Base-by-base conservation (phyloP, 2,113 vertebrate genomes). In the Brienomyrus longianalis region DNA sequence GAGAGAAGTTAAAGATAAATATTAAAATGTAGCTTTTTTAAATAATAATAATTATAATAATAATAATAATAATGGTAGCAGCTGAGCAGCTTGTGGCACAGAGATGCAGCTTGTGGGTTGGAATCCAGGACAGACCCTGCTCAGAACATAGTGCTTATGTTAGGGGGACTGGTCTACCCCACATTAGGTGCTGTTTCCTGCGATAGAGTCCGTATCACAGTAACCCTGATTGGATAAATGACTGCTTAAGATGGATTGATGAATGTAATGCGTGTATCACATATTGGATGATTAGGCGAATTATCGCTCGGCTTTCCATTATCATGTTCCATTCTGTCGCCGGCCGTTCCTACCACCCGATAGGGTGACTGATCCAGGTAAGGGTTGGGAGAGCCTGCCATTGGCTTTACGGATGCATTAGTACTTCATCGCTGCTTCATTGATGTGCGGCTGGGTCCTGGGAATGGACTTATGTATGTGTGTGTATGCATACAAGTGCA, bases 161-260 rank as follows among this genome's bases (percentile, higher is more conserved):
- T 6, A 7, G 15, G 62, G 62, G n/a, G 62, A 27, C 62, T 66
- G n/a, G 3, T 1, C 27, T 27, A 27, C 27, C 62, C n/a, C 62
- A 70, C 35, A 80, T 80, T 43, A 17, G 35, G 35, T 10, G 15
- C 3, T 47, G 45, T 23, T 45, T 84, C 8, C 83, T 47, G 43
- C 1, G 2, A 84, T 84, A 43, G 6, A 1, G 10, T n/a, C 43
- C 10, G 5, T 21, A 48, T 84, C 83, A 21, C 83, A 84, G 83
- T 23, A 47, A 84, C 39, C 23, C 19, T n/a, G 47, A 84, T 4
- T 45, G 39, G 83, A 47, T 84, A 84, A 84, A 45, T 48, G 23
- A 84, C 21, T 48, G 45, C 83, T 48, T 84, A 84, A 84, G 83
- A 84, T 84, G 45, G 83, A 84, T 84, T 17, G 39, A 84, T n/a